phyloP scores from a whole-genome alignment of 2,113 vertebrate genomes.

The Chionodraco myersi region DNA sequence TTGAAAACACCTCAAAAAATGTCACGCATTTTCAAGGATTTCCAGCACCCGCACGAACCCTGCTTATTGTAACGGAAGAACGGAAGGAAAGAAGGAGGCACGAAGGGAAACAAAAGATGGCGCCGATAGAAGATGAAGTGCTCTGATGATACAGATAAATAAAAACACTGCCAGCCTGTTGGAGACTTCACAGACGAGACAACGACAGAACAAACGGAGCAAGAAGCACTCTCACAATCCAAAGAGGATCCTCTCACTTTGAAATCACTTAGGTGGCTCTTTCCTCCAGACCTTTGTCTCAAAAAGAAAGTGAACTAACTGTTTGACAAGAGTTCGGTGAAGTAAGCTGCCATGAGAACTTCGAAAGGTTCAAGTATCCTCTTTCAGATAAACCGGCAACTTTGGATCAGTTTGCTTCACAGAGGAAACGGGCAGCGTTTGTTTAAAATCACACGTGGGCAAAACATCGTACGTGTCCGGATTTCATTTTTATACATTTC shows the following conservation, averaged over 20 bases:
- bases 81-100: neutral
- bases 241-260: conserved; percentile 10
- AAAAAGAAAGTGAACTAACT: neutral
- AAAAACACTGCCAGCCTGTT: conserved; percentile 28
- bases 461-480: neutral
- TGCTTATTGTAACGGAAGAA: neutral
- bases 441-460: conserved; percentile 21
- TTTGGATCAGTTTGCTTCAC: neutral
- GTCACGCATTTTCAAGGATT: too few species aligned
- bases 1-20: too few species aligned
- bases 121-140: neutral
- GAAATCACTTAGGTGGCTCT: conserved; percentile 15
- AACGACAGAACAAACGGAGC: conserved; percentile 5
- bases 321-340: conserved; percentile 15
- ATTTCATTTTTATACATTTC: neutral
- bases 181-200: neutral
- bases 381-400: neutral
- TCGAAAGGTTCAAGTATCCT: conserved; percentile 2
- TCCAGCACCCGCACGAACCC: too few species aligned
- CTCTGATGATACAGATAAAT: conserved; percentile 11
- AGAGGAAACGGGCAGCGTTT: conserved; percentile 25
- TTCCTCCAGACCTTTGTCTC: neutral
- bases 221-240: neutral
- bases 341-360: conserved; percentile 2
- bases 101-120: neutral